Evolutionary conservation across 2,797 vertebrate species (phyloP), one percentile per base, ranked within the genome.

Genomic region (Iguana delicatissima): DNA sequence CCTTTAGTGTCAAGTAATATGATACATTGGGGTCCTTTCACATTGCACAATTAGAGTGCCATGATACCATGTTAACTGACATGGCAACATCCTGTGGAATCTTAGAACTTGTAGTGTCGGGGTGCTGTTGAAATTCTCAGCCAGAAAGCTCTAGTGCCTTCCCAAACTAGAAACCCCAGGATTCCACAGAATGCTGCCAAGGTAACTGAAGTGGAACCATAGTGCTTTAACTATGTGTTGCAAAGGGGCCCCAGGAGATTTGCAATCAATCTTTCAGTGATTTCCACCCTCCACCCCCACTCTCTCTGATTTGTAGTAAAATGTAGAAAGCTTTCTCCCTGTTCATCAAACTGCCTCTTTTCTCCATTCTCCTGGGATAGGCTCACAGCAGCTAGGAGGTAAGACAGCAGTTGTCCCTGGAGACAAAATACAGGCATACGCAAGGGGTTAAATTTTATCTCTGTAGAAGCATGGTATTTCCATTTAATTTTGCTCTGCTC

Each of bases 241-340:
- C 9, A 22, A 83, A 12, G 4, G 38, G 5, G 9, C 20, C 24
- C 57, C n/a, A 62, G 22, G 10, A 57, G 50, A 80, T 26, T n/a
- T 55, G 35, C 20, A 59, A 42, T 38, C 62, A 32, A 20, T 32
- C 29, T 85, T 13, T 46, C 64, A 69, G 16, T 13, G 26, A 38
- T 35, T 77, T 18, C 35, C 50, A 8, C 26, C 6, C 24, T 12
- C 73, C 67, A 69, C 22, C 26, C 6, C 24, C 22, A n/a, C 67
- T 29, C 22, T 20, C 6, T 35, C 35, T 76, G 16, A 26, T 93
- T 93, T 92, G 10, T 81, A 2, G 91, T 94, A 74, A 93, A 46
- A 92, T 67, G 59, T 87, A 59, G 84, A 92, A 91, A 73, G 0
- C 0, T 73, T 73, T 80, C 52, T 80, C 86, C 18, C 8, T 89